phyloP scores from a whole-genome alignment of 2,797 vertebrate species.

The Coccyzus lansbergi region DNA sequence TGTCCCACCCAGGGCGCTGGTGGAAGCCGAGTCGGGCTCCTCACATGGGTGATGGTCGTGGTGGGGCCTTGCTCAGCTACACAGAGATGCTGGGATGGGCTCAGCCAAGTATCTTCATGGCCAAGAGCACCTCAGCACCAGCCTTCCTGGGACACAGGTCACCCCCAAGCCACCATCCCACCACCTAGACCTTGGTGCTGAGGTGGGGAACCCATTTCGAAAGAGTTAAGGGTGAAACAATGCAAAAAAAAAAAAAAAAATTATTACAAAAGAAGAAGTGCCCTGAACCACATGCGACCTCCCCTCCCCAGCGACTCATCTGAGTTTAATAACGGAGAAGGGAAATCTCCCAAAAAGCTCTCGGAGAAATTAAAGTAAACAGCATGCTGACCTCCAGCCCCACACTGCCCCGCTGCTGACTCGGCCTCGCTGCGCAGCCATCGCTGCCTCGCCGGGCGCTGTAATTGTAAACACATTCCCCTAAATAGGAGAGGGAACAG shows the following conservation, averaged over 20 bases:
- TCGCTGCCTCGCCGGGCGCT: not conserved
- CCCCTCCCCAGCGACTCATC: slow-evolving; percentile 68
- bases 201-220: not conserved
- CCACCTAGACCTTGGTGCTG: not conserved
- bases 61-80: rapidly evolving
- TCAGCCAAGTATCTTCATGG: rapidly evolving
- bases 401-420: slow-evolving; percentile 48
- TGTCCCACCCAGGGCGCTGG: rapidly evolving
- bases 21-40: no score
- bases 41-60: not conserved
- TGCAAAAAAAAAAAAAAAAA: not conserved
- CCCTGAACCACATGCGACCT: slow-evolving; percentile 65
- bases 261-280: not conserved
- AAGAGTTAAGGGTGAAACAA: slow-evolving; percentile 54
- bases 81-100: no score
- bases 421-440: not conserved
- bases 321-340: slow-evolving; percentile 72
- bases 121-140: not conserved
- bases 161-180: not conserved
- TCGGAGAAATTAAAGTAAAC: slow-evolving; percentile 75
- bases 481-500: not conserved
- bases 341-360: slow-evolving; percentile 73
- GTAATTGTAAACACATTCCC: slow-evolving; percentile 66
- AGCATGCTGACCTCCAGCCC: slow-evolving; percentile 60
- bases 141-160: not conserved